These are phyloP conservation scores for Polydrusus cervinus DNA, from an alignment of 2,888 invertebrate species.

Conservation along the genomic window DNA sequence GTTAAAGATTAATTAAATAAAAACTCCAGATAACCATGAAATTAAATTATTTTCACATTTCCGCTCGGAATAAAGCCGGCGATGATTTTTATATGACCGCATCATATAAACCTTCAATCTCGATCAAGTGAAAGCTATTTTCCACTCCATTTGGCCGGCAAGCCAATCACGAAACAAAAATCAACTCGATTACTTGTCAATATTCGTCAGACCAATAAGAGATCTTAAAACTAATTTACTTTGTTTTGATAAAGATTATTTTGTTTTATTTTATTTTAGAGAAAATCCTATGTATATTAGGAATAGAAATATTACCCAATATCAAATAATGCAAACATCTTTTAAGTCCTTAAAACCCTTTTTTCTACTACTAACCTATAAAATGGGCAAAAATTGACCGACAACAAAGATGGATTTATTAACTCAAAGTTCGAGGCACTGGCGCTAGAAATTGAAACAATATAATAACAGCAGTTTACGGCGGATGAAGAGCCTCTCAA, in stretches of 20 bases:
- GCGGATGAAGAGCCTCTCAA: no score
- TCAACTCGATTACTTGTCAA: slow-evolving; percentile 21
- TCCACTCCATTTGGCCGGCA: background rate
- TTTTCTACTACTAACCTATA: no score
- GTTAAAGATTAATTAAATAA: background rate
- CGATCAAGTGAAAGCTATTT: slow-evolving; percentile 19
- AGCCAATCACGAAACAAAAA: slow-evolving; percentile 18
- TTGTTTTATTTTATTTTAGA: background rate
- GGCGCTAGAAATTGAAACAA: no score
- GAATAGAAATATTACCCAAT: no score
- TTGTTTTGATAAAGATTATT: background rate
- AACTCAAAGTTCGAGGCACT: no score
- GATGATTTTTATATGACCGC: slow-evolving; percentile 16
- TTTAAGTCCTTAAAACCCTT: no score
- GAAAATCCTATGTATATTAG: background rate
- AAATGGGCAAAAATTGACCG: no score
- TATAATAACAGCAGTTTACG: no score
- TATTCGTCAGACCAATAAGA: slow-evolving; percentile 4
- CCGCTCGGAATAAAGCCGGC: background rate
- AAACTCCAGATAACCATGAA: slow-evolving; percentile 7
- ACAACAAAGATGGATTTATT: no score
- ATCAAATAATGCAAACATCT: no score
- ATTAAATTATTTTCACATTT: slow-evolving; percentile 16
- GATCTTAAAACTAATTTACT: slow-evolving; percentile 12
- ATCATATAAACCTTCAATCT: slow-evolving; percentile 14